Conservation (phyloP, 2,113 vertebrate species). For the Macrotus californicus region DNA sequence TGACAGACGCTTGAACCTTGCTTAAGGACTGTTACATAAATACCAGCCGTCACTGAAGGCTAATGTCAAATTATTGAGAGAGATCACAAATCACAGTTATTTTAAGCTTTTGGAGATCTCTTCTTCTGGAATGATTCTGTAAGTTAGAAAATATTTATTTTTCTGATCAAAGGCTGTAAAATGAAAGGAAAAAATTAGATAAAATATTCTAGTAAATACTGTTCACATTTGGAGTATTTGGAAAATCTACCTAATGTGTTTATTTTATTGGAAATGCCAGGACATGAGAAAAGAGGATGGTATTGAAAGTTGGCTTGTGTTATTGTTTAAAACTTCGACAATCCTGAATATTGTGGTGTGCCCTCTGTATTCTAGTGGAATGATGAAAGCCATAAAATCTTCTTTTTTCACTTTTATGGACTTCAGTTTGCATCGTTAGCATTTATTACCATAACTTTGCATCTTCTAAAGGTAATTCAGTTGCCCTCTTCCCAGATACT, state of each 20-base stretch:
- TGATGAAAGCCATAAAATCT: background rate
- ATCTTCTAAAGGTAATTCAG: constrained; percentile 21
- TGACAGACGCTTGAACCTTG: background rate
- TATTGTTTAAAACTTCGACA: background rate
- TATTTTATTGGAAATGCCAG: background rate
- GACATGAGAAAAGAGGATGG: background rate
- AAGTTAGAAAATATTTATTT: background rate
- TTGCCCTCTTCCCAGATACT: background rate
- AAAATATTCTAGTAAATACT: background rate
- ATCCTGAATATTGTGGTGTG: background rate
- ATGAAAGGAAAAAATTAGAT: background rate
- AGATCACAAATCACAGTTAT: background rate
- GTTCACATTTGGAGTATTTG: background rate
- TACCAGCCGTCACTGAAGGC: background rate
- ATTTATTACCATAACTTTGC: background rate
- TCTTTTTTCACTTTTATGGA: background rate
- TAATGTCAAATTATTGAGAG: background rate
- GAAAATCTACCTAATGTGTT: background rate
- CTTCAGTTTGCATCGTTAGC: background rate
- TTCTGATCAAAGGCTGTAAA: background rate
- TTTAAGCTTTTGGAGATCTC: background rate
- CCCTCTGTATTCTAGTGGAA: background rate
- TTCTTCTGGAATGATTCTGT: background rate
- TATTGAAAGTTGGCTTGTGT: background rate
- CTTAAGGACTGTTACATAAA: background rate